phyloP scores from a whole-genome alignment of 2,888 invertebrate genomes.

The Sympetrum striolatum region DNA sequence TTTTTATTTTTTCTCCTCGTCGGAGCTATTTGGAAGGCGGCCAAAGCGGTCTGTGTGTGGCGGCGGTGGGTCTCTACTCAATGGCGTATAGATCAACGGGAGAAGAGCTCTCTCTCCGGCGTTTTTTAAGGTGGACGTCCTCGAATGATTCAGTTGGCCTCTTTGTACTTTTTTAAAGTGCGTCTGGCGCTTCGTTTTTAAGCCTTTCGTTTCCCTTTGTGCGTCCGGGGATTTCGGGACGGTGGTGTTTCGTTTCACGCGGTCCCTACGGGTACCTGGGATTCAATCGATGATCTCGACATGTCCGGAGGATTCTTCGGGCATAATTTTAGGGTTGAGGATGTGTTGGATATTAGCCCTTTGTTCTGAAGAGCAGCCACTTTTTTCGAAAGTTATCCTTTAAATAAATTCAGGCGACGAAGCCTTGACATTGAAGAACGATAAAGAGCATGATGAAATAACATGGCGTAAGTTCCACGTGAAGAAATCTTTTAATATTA shows the following conservation, averaged over 20 bases:
- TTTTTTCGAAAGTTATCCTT: too few relatives aligned
- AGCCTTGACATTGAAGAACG: too few relatives aligned
- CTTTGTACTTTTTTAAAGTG: not conserved
- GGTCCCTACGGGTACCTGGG: not conserved
- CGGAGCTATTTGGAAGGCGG: conserved; percentile 21
- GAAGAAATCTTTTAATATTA: too few relatives aligned
- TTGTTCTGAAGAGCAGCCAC: too few relatives aligned
- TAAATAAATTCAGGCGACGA: too few relatives aligned
- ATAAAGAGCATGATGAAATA: too few relatives aligned
- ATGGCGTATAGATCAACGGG: not conserved
- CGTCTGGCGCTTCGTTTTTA: not conserved
- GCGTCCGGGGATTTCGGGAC: not conserved
- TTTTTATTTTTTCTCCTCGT: not conserved
- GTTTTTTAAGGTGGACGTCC: not conserved
- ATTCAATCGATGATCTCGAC: not conserved
- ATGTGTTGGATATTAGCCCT: not conserved
- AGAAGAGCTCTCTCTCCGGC: not conserved
- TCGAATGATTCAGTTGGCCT: not conserved
- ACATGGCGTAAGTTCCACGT: too few relatives aligned
- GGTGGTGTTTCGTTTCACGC: not conserved
- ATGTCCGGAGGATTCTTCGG: not conserved
- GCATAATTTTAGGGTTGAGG: not conserved
- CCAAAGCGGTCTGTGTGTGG: not conserved
- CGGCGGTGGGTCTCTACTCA: not conserved
- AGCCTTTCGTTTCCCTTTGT: not conserved